Evolutionary conservation across 2,113 vertebrate species (phyloP).

Genomic region (Dascyllus trimaculatus): DNA sequence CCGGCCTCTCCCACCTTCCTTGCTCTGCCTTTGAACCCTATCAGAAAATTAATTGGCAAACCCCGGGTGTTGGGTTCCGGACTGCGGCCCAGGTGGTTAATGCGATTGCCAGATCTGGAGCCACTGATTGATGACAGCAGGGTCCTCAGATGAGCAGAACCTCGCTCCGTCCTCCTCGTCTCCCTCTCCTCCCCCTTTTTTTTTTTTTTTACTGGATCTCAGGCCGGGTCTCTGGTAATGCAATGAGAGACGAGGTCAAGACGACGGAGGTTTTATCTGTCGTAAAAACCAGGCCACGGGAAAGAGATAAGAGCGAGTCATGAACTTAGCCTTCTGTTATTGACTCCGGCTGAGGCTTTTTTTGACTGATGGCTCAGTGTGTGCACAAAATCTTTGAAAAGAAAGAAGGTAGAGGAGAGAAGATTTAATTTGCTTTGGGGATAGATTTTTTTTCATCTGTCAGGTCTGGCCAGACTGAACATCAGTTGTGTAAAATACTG

Average conservation of each 20-base stretch:
- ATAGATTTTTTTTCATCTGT: background rate
- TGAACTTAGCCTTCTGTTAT: constrained; percentile 47
- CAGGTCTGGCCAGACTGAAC: constrained; percentile 1
- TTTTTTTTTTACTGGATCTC: constrained; percentile 50
- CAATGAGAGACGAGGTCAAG: constrained; percentile 68
- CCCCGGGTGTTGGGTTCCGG: constrained; percentile 72
- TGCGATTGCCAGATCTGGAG: constrained; percentile 83
- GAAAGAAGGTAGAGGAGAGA: background rate
- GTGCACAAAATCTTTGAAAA: constrained; percentile 18
- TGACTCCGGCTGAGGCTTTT: constrained; percentile 39
- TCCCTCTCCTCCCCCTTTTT: background rate
- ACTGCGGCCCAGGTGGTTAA: constrained; percentile 81
- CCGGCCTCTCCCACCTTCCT: constrained; percentile 31
- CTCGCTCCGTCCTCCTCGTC: constrained; percentile 24
- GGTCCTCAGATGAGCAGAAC: constrained; percentile 66
- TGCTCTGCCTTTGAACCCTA: constrained; percentile 74
- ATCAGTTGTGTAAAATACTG: background rate
- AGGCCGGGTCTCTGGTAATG: constrained; percentile 67
- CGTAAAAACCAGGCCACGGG: constrained; percentile 41
- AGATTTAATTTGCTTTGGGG: constrained; percentile 8
- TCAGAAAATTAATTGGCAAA: constrained; percentile 80
- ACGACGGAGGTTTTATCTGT: constrained; percentile 52
- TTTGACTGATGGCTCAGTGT: constrained; percentile 2
- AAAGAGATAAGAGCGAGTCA: constrained; percentile 66
- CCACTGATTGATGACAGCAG: constrained; percentile 81